Percentiles rank a stretch among this genome's conserved stretches.
phyloP scores from a whole-genome alignment of 2,888 invertebrate genomes.

The Cosmorhoe ocellata region DNA sequence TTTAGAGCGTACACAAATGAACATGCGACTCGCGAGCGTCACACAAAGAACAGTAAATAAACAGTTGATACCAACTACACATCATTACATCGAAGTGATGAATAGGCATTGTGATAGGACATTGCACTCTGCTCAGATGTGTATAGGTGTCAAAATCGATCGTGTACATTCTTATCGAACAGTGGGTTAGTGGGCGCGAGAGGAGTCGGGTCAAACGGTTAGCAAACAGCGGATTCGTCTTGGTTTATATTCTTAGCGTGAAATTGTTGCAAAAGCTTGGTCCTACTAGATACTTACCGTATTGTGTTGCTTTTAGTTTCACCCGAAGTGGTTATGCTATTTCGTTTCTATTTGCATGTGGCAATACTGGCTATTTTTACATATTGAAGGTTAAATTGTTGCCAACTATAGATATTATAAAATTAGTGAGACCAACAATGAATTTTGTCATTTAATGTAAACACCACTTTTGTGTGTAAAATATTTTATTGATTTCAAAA shows the following conservation, averaged over 20 bases:
- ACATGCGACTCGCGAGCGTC: constrained; percentile 47
- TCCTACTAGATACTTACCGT: constrained; percentile 33
- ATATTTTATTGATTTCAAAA: not conserved
- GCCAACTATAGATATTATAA: not conserved
- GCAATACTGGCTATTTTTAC: constrained; percentile 10
- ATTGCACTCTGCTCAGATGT: constrained; percentile 54
- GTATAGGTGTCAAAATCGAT: constrained; percentile 58
- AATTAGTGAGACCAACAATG: too few relatives aligned
- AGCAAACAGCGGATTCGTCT: constrained; percentile 74
- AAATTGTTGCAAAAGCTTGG: constrained; percentile 65
- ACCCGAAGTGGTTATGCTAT: constrained; percentile 49
- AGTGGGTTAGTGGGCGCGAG: constrained; percentile 77
- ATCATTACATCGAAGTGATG: constrained; percentile 76
- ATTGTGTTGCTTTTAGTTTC: constrained; percentile 54
- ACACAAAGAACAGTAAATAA: constrained; percentile 68
- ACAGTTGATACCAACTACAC: constrained; percentile 78
- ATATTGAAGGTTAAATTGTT: constrained; percentile 9
- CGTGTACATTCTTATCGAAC: constrained; percentile 57
- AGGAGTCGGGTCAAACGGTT: constrained; percentile 73
- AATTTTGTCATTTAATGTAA: too few relatives aligned
- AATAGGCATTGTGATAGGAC: constrained; percentile 58
- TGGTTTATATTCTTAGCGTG: constrained; percentile 62
- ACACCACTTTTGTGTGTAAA: not conserved
- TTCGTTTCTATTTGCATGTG: constrained; percentile 32
- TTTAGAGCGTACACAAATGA: constrained; percentile 35